Percentiles rank a stretch among this genome's conserved stretches.
These are phyloP conservation scores for Cephus cinctus DNA, from an alignment of 1,140 invertebrate genomes.

Conservation along the genomic window DNA sequence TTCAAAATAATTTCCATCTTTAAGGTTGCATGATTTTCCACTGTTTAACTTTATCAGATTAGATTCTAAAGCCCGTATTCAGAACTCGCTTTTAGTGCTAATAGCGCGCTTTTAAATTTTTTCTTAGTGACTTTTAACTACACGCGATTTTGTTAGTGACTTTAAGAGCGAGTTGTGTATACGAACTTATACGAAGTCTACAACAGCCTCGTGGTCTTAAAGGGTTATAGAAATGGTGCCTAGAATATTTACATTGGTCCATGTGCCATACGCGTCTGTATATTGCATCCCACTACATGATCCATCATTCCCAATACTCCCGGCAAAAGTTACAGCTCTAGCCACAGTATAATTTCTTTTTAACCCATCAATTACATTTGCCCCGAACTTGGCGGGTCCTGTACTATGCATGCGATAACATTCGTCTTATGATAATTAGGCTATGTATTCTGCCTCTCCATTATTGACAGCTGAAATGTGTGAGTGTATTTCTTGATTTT, in stretches of 20 bases:
- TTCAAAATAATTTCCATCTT: constrained; percentile 13
- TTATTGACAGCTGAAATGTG: background rate
- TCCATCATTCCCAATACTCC: constrained; percentile 8
- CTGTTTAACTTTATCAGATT: no score
- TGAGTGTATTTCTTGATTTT: background rate
- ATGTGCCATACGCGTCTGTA: constrained; percentile 9
- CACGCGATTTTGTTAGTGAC: constrained; percentile 4
- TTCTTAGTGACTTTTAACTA: constrained; percentile 1
- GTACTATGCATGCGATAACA: constrained; percentile 7
- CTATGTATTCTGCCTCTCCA: constrained; percentile 10
- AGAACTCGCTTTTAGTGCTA: constrained; percentile 4
- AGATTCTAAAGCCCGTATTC: no score
- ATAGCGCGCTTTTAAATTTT: background rate
- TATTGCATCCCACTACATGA: constrained; percentile 1
- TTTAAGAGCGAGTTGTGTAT: no score
- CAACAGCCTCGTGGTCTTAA: constrained; percentile 2
- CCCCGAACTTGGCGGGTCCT: background rate
- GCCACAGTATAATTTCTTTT: constrained; percentile 6
- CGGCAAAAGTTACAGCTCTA: constrained; percentile 8
- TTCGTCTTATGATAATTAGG: constrained; percentile 6
- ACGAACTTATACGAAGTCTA: no score
- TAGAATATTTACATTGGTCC: constrained; percentile 2
- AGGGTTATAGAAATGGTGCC: constrained; percentile 8
- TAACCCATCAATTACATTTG: constrained; percentile 5
- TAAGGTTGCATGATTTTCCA: no score